Base-by-base conservation (phyloP, 2,797 vertebrate species). In the Sylvia borin region DNA sequence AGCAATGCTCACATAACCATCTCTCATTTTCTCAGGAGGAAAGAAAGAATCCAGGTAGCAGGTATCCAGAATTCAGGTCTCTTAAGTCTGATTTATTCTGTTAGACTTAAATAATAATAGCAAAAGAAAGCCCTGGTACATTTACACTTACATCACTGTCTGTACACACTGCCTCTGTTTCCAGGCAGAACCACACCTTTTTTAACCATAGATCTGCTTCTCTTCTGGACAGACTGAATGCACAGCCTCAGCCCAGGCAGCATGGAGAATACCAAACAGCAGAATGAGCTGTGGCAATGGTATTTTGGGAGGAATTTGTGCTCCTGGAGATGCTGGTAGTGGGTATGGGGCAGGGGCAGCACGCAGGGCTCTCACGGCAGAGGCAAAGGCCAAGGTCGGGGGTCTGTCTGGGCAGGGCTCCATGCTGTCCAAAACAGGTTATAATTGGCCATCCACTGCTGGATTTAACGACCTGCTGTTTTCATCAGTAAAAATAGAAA, bases 101-200 rank as follows among this genome's bases (percentile, higher is more conserved):
- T 55, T 58, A 85, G 58, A 82, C 20, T 65, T 74, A 77, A 60
- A 54, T n/a, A 67, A 53, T 68, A 68, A 79, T 17, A 88, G 32
- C 2, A 9, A 89, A 66, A 82, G 85, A 76, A 91, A 53, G 43
- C 27, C 38, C 27, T 61, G 53, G n/a, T 68, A 51, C 83, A 71
- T 87, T 88, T 92, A 73, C 71, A 34, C 40, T 80, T 94, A 48
- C 79, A 75, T 89, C 76, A 73, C 70, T 90, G 71, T 45, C 65
- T 90, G 47, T 19, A 34, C 62, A 54, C 17, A 87, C n/a, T 77
- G 80, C 64, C 36, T 93, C 67, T 68, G n/a, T 47, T 84, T 92
- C 78, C 83, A 88, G 78, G 86, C 65, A 95, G 60, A 94, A 38
- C 85, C 85, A 88, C 91, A 85, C 75, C 90, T 94, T 95, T 87